Evolutionary conservation across 2,888 invertebrate species (phyloP), one percentile per base, ranked within the genome.

Genomic region (Polydrusus cervinus): DNA sequence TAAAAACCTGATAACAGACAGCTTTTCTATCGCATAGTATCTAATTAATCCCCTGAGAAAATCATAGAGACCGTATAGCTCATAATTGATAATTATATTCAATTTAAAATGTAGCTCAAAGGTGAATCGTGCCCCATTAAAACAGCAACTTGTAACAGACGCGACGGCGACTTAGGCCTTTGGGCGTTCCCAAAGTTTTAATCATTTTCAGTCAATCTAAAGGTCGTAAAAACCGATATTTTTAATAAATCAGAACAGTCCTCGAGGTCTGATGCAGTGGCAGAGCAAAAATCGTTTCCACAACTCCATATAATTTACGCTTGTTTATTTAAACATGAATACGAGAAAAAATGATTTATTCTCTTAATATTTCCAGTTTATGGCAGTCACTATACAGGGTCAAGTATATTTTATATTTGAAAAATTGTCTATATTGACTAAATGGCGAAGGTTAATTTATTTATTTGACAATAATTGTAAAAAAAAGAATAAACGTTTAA

Each of bases 1-100:
- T 74, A 62, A 65, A 68, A 74, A 68, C 49, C 49, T 57, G 74
- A 69, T 69, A 74, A 74, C 60, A 65, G 55, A 62, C 65, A 60
- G 53, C 62, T 60, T 66, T 69, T 74, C 74, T 69, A 74, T 74
- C 61, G 18, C 11, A n/a, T n/a, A 43, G 62, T 51, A 51, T 74
- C 60, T 81, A 82, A 81, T 81, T 80, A 81, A 82, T 82, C 76
- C 80, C 71, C 71, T 75, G 73, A 70, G 69, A 80, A 70, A 80
- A 81, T 80, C 77, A 80, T 76, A 80, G 79, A 79, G 79, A 79
- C 78, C 78, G 66, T 64, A 73, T n/a, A n/a, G 71, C 72, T 72
- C 74, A 78, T 82, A 82, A 81, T 82, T 82, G 82, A 82, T 81
- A 82, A 81, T 82, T 82, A 82, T 82, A 82, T 82, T 82, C 81